These are phyloP conservation scores for Cyprinodon diabolis DNA, from an alignment of 2,797 vertebrate species.

Conservation along the genomic window DNA sequence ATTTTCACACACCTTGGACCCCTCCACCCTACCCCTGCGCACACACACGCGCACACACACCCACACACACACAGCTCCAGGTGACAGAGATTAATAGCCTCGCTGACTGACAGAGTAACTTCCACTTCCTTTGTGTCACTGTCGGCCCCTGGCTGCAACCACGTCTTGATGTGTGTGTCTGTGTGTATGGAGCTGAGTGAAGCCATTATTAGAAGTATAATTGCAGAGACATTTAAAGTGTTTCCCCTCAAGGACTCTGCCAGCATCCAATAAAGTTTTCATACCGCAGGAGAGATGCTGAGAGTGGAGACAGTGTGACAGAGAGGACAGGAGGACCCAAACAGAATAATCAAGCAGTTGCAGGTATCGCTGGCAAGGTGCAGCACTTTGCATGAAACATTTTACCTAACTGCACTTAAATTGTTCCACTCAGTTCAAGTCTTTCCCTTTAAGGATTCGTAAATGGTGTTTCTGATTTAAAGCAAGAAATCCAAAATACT, in stretches of 20 bases:
- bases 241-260: slow-evolving; percentile 92
- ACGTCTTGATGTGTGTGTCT: slow-evolving; percentile 28
- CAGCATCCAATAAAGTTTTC: slow-evolving; percentile 98
- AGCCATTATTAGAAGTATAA: slow-evolving; percentile 97
- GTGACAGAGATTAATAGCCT: slow-evolving; percentile 77
- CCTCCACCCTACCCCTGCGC: no score
- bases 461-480: neutral
- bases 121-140: slow-evolving; percentile 70
- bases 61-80: slow-evolving; percentile 44
- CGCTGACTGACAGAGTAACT: slow-evolving; percentile 68
- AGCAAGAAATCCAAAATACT: neutral
- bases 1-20: slow-evolving; percentile 6
- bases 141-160: slow-evolving; percentile 43
- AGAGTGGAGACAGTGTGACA: slow-evolving; percentile 29
- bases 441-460: neutral
- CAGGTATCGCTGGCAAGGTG: slow-evolving; percentile 3
- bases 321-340: slow-evolving; percentile 29
- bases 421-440: neutral
- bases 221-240: slow-evolving; percentile 96
- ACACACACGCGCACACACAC: no score
- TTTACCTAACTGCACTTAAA: neutral
- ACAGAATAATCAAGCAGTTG: slow-evolving; percentile 3
- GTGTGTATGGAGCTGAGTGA: slow-evolving; percentile 31
- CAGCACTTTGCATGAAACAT: neutral
- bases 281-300: slow-evolving; percentile 66